phyloP scores from a whole-genome alignment of 2,888 invertebrate species.

The Dysmachus trigonus region DNA sequence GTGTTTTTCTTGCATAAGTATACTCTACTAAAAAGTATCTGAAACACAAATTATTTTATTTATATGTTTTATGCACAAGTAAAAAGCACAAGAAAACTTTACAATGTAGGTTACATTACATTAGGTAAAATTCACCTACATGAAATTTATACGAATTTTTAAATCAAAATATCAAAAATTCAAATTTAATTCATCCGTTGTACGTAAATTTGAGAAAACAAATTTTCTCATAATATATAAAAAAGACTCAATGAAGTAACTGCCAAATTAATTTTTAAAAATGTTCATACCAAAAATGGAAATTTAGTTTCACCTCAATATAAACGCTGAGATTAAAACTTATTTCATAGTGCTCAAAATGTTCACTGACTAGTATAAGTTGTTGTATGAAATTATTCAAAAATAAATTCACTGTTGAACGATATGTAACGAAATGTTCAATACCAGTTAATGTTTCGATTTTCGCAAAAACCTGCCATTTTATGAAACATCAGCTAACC shows the following conservation, averaged over 20 bases:
- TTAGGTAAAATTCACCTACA: neutral
- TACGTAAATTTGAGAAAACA: neutral
- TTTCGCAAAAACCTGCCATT: neutral
- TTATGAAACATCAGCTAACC: neutral
- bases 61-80: neutral
- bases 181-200: neutral
- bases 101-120: neutral
- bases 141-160: too few relatives aligned
- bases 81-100: neutral
- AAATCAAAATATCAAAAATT: neutral
- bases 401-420: neutral
- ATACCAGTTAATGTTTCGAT: neutral
- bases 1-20: neutral
- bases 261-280: neutral
- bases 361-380: neutral
- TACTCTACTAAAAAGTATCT: neutral
- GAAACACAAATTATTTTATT: neutral
- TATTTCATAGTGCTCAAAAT: neutral
- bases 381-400: neutral
- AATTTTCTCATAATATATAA: neutral
- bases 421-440: neutral
- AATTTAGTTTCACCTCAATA: neutral
- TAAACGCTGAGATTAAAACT: neutral
- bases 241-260: neutral
- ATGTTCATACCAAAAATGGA: neutral